Evolutionary conservation across 2,113 vertebrate species (phyloP), one percentile per base, ranked within the genome.

Genomic region (Penelope pileata): DNA sequence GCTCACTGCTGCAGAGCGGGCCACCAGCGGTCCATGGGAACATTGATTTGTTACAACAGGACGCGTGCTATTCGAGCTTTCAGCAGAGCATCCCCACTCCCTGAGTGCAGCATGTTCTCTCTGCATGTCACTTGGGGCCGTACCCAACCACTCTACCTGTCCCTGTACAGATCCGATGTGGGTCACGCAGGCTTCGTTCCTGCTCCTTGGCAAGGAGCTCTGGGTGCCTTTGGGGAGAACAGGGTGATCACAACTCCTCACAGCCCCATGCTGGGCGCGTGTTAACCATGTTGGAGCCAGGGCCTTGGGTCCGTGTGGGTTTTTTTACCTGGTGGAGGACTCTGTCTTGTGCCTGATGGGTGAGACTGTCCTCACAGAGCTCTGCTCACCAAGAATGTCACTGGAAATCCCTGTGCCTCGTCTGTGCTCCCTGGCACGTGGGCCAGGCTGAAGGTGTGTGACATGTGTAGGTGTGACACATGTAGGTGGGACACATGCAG

Each of bases 1-100:
- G 69, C 23, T 82, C 18, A 0, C 66, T 0, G 0, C 54, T 87
- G 48, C 63, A 1, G 2, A 81, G 82, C 3, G 0, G 38, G 69
- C 76, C 47, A 3, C 50, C 67, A 50, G 73, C 4, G 2, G 30
- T 26, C 14, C 0, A 0, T 63, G 42, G 76, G 24, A 73, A 88
- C 56, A 87, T n/a, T n/a, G 16, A 27, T 84, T 83, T 29, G 8
- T 54, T 75, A 29, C 29, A 82, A 74, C 26, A 84, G 64, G 54
- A 70, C 34, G 4, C 0, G 3, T 85, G 70, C 29, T 45, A 9
- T 34, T 40, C 53, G 50, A 34, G 72, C n/a, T 80, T 80, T 88
- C 36, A n/a, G 83, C 26, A 86, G 43, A 73, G 22, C 43, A 56
- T 53, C 32, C 10, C 38, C 0, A 0, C 29, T 64, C 42, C 45